These are phyloP conservation scores for Phragmatobia fuliginosa DNA, from an alignment of 2,888 invertebrate genomes.

Conservation along the genomic window DNA sequence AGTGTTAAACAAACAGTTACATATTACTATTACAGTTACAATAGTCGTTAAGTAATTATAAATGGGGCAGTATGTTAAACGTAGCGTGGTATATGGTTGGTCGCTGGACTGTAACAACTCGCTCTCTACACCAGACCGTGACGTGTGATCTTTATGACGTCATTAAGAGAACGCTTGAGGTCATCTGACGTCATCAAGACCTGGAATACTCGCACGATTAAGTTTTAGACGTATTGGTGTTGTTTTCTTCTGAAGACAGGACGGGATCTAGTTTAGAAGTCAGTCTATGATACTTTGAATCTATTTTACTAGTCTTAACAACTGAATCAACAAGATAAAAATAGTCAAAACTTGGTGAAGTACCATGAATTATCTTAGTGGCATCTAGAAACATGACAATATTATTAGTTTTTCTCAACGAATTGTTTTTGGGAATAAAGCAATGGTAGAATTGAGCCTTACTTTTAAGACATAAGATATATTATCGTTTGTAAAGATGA, in stretches of 20 bases:
- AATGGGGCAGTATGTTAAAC: conserved; percentile 33
- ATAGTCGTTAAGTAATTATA: conserved; percentile 29
- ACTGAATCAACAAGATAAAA: no score
- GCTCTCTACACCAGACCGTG: conserved; percentile 57
- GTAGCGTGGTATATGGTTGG: conserved; percentile 55
- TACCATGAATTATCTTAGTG: background rate
- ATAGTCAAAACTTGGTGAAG: background rate
- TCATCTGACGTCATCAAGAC: background rate
- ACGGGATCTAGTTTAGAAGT: background rate
- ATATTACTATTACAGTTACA: background rate
- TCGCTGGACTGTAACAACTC: conserved; percentile 60
- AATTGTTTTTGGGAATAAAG: background rate
- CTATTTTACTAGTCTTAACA: background rate
- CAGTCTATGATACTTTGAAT: background rate
- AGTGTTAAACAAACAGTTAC: background rate
- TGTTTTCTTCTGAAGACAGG: background rate
- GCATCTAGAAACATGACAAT: background rate
- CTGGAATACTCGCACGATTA: background rate
- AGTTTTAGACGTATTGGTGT: background rate
- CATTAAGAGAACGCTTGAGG: conserved; percentile 22
- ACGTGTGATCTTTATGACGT: conserved; percentile 42
- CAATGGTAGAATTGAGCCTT: background rate
- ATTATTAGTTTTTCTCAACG: background rate
- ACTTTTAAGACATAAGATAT: background rate
- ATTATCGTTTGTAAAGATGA: background rate